Conservation (phyloP, 2,888 invertebrate genomes). For the Lacanobia oleracea region DNA sequence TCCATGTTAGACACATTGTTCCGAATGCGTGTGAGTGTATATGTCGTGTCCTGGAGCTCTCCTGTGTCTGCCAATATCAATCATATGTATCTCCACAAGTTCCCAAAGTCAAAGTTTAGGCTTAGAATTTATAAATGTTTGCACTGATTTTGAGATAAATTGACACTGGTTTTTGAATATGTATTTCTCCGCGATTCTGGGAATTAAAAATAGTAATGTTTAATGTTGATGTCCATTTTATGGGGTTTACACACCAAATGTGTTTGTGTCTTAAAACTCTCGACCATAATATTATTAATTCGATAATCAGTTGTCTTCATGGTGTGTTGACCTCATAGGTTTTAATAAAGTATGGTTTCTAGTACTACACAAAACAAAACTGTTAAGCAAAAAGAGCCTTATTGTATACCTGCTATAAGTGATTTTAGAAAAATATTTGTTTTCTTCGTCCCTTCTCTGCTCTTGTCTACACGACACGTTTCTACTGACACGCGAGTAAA, state of each 20-base stretch:
- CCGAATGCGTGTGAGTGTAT: slow-evolving; percentile 52
- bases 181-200: slow-evolving; percentile 49
- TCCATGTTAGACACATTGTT: slow-evolving; percentile 67
- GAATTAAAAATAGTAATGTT: slow-evolving; percentile 22
- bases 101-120: slow-evolving; percentile 56
- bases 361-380: not conserved
- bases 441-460: slow-evolving; percentile 17
- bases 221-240: slow-evolving; percentile 16
- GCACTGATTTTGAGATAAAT: slow-evolving; percentile 45
- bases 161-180: slow-evolving; percentile 25
- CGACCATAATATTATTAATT: not conserved
- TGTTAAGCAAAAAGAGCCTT: slow-evolving; percentile 18
- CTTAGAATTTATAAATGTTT: slow-evolving; percentile 44
- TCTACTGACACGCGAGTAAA: slow-evolving; percentile 26
- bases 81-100: slow-evolving; percentile 39
- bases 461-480: slow-evolving; percentile 27
- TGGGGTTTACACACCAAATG: slow-evolving; percentile 21
- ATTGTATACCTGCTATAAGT: slow-evolving; percentile 28
- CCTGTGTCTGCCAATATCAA: slow-evolving; percentile 61
- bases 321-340: not conserved
- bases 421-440: slow-evolving; percentile 18
- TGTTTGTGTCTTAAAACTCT: not conserved
- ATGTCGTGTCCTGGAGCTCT: slow-evolving; percentile 68
- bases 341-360: slow-evolving; percentile 10
- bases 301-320: not conserved